phyloP scores from a whole-genome alignment of 2,888 invertebrate genomes.

The Thera britannica region DNA sequence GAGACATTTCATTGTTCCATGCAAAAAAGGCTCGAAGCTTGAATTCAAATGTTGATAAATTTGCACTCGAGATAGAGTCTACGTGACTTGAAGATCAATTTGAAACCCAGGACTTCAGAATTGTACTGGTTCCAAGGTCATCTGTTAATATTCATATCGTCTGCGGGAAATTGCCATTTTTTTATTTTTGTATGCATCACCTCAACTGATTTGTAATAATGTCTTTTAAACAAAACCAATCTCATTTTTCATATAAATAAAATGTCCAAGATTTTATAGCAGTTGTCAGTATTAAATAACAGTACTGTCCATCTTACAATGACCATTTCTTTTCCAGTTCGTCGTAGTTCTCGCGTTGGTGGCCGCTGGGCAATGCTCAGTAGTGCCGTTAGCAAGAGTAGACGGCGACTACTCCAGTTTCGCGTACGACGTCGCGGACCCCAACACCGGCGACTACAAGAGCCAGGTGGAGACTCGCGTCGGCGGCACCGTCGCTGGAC shows the following conservation, averaged over 20 bases:
- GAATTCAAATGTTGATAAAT: slow-evolving; percentile 31
- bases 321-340: slow-evolving; percentile 56
- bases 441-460: slow-evolving; percentile 83
- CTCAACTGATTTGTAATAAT: not conserved
- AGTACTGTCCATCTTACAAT: not conserved
- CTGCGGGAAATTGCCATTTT: slow-evolving; percentile 16
- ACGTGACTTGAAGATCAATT: slow-evolving; percentile 37
- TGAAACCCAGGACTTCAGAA: slow-evolving; percentile 18
- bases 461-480: slow-evolving; percentile 80
- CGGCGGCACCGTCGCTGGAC: slow-evolving; percentile 79
- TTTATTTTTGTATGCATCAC: slow-evolving; percentile 16
- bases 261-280: too few species aligned
- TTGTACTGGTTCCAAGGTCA: slow-evolving; percentile 28
- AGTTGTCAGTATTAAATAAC: too few species aligned
- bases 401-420: slow-evolving; percentile 73
- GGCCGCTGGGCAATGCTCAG: slow-evolving; percentile 65
- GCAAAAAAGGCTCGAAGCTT: slow-evolving; percentile 9
- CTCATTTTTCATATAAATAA: too few species aligned
- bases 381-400: slow-evolving; percentile 62
- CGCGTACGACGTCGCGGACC: slow-evolving; percentile 82
- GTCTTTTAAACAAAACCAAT: too few species aligned
- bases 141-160: slow-evolving; percentile 32
- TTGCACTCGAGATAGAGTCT: slow-evolving; percentile 11
- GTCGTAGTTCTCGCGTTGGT: slow-evolving; percentile 66
- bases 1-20: slow-evolving; percentile 16